Percentiles rank a stretch among this genome's conserved stretches.
Evolutionary conservation across 1,140 invertebrate genomes (phyloP).

Genomic region (Wasmannia auropunctata): DNA sequence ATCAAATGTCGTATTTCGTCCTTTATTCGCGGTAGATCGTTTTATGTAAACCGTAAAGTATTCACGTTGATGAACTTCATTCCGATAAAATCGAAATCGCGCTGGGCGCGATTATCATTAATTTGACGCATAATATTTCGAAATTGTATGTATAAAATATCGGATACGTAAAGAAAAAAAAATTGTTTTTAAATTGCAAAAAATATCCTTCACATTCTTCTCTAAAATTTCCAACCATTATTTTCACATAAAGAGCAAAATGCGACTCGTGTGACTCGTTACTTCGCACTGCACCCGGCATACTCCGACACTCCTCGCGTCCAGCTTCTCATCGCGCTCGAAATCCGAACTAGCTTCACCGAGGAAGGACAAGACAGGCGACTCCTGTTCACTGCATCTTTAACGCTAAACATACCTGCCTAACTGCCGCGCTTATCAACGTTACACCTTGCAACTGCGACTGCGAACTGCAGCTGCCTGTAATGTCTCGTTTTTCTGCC

Average conservation of each 20-base stretch:
- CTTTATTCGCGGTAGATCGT: not conserved
- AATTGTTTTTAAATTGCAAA: not conserved
- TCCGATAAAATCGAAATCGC: not conserved
- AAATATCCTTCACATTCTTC: not conserved
- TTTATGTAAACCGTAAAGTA: not conserved
- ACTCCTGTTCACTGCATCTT: not conserved
- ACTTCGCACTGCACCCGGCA: not conserved
- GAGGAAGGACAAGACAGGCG: not conserved
- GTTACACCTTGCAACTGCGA: not conserved
- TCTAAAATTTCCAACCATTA: not conserved
- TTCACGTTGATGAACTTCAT: too few species aligned
- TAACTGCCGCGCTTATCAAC: not conserved
- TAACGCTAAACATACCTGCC: constrained; percentile 9
- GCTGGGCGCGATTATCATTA: too few species aligned
- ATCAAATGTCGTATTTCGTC: not conserved
- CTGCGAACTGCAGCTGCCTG: not conserved
- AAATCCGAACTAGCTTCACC: not conserved
- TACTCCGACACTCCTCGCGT: not conserved
- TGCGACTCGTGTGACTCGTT: not conserved
- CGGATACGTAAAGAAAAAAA: too few species aligned
- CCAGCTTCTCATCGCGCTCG: not conserved
- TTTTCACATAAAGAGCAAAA: not conserved
- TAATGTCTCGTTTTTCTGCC: not conserved
- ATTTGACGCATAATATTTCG: not conserved
- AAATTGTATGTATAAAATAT: not conserved